Evolutionary conservation across 1,140 invertebrate species (phyloP), one percentile per base, ranked within the genome.

Genomic region (Drosophila nannoptera): DNA sequence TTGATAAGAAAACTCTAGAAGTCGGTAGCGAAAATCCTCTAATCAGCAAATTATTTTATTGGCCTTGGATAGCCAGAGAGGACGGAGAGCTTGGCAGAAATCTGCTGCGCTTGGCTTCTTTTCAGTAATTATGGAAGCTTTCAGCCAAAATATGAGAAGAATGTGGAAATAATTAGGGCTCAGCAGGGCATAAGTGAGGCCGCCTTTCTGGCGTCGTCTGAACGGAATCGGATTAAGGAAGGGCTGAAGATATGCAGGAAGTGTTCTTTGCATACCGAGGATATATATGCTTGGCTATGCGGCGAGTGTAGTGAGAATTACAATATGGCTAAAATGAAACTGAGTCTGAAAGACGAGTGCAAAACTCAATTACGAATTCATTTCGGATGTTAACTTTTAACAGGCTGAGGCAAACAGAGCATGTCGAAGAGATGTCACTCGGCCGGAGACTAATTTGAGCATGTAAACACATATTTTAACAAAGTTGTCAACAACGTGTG

Each of bases 391-490:
- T 75, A 75, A 69, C 77, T 81, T 59, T 54, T 71, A 64, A 69
- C 73, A 73, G 45, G 52, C 54, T 38, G 73, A 78, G 48, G 71
- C 81, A 77, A 62, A 80, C 60, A 36, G 54, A 75, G 12, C 32
- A 14, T 63, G 35, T 45, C 48, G 42, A 40, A 52, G 53, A 55
- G 33, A 54, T 43, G 16, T 14, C 42, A 48, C 61, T 49, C 53
- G 43, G 42, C 45, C 58, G 36, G 55, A 66, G 78, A 77, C 81
- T 86, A 86, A 86, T 86, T 86, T 75, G 65, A 73, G 82, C 77
- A 77, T 86, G 81, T 86, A 86, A 86, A 86, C 81, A 86, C 81
- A 86, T 86, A 86, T 86, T 86, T 86, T 87, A 86, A 86, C 82
- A 86, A 77, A 86, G 82, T 75, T 86, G 81, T 86, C 81, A 86